Evolutionary conservation across 2,888 invertebrate genomes (phyloP).

Genomic region (Eudemis profundana): DNA sequence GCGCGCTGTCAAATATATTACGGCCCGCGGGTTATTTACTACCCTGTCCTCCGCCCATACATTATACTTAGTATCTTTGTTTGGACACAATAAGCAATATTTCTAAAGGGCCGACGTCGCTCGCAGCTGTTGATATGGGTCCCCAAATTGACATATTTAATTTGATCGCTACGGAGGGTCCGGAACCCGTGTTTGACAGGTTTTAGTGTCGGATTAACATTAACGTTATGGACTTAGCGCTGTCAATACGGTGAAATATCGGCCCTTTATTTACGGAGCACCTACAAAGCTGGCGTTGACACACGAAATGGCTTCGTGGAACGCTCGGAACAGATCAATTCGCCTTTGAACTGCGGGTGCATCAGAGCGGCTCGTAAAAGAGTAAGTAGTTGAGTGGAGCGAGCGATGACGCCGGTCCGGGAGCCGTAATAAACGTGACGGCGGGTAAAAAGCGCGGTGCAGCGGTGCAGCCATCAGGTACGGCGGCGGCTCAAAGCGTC

Average conservation of each 20-base stretch:
- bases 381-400: constrained; percentile 80
- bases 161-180: constrained; percentile 83
- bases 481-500: constrained; percentile 80
- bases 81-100: constrained; percentile 86
- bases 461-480: constrained; percentile 58
- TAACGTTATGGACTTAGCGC: constrained; percentile 75
- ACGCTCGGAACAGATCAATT: constrained; percentile 73
- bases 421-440: constrained; percentile 81
- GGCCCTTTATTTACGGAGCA: constrained; percentile 40
- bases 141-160: constrained; percentile 85
- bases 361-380: constrained; percentile 74
- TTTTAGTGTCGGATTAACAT: constrained; percentile 84
- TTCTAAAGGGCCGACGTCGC: constrained; percentile 84
- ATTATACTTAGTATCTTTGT: constrained; percentile 86
- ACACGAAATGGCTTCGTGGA: constrained; percentile 73
- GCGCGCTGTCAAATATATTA: constrained; percentile 86
- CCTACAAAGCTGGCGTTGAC: constrained; percentile 57
- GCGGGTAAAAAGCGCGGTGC: constrained; percentile 73
- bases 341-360: constrained; percentile 72
- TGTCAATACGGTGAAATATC: constrained; percentile 72
- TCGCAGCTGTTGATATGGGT: constrained; percentile 85
- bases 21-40: constrained; percentile 85
- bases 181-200: constrained; percentile 80
- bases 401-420: constrained; percentile 65
- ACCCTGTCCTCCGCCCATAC: constrained; percentile 84